Percentiles rank a stretch among this genome's conserved stretches.
Evolutionary conservation across 1,140 invertebrate species (phyloP).

Genomic region (Philopotamus ludificatus): DNA sequence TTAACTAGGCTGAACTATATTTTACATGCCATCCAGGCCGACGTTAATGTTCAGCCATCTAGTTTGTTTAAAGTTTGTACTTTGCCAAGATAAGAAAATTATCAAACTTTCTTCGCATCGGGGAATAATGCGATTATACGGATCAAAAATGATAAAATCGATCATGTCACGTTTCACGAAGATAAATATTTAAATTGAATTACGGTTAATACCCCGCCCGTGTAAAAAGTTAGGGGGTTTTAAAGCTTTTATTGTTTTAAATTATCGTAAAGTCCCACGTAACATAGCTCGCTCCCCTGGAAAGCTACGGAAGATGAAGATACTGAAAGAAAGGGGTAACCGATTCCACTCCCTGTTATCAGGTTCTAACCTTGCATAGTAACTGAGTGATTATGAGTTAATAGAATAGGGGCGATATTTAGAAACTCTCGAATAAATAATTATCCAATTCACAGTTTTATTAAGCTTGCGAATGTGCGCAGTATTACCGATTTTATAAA

Average conservation of each 20-base stretch:
- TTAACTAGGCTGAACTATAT: slow-evolving; percentile 38
- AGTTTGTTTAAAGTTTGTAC: slow-evolving; percentile 1
- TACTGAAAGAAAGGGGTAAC: slow-evolving; percentile 7
- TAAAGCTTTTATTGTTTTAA: slow-evolving; percentile 11
- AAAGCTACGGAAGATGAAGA: background rate
- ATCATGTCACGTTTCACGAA: too few species aligned
- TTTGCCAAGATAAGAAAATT: background rate
- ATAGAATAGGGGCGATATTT: slow-evolving; percentile 32
- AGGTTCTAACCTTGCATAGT: slow-evolving; percentile 23
- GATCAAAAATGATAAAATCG: too few species aligned
- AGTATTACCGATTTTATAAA: too few species aligned
- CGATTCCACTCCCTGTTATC: slow-evolving; percentile 23
- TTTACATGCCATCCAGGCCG: slow-evolving; percentile 16
- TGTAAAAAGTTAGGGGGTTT: background rate
- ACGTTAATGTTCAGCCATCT: background rate
- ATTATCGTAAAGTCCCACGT: slow-evolving; percentile 15
- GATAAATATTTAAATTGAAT: too few species aligned
- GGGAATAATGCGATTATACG: background rate
- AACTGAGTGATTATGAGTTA: slow-evolving; percentile 30
- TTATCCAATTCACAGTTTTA: too few species aligned
- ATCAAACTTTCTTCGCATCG: background rate
- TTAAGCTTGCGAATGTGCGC: too few species aligned
- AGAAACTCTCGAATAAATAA: background rate
- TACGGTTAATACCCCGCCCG: too few species aligned
- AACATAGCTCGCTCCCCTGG: background rate